Evolutionary conservation across 1,140 invertebrate species (phyloP), one percentile per base, ranked within the genome.

Genomic region (Nilaparvata lugens): DNA sequence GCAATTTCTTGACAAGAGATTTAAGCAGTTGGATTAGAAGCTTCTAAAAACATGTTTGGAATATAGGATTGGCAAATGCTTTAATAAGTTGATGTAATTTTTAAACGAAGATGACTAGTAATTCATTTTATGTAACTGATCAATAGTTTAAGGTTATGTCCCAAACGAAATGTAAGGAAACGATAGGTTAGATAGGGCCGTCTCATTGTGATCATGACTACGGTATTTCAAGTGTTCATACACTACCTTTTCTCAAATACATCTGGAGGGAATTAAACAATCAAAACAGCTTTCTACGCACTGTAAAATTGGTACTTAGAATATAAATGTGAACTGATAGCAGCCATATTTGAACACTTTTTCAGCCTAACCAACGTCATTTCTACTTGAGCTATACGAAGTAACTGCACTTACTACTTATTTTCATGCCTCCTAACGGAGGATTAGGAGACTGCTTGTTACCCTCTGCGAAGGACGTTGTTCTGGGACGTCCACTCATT

Each of bases 401-500:
- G 65, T 65, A 68, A 72, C 69, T 70, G 65, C 83, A 93, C 91
- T 92, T 87, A 94, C 91, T 93, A 82, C 88, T 91, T 77, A 93
- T 91, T 85, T 91, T 94, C 85, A 94, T 89, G 77, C 89, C 90
- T 76, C 88, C 89, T 74, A 92, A 81, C 72, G 86, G 82, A 74
- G 85, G 84, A 79, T 87, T 87, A 68, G 87, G 81, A 75, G 87
- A 87, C 76, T 89, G 86, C 83, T 93, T 94, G 78, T 89, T 92
- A 81, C 89, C 91, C 83, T 95, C 93, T 75, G 91, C 91, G 81
- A 95, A 94, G 78, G 92, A 95, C 80, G 92, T 94, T 77, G 92
- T 95, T 81, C 92, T 91, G 74, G 91, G 92, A 82, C 92, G 87
- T 81, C 91, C 88, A 82, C 91, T 95, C 93, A 96, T 96, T 70